Evolutionary conservation across 2,888 invertebrate species (phyloP), one percentile per base, ranked within the genome.

Genomic region (Nebria brevicollis): DNA sequence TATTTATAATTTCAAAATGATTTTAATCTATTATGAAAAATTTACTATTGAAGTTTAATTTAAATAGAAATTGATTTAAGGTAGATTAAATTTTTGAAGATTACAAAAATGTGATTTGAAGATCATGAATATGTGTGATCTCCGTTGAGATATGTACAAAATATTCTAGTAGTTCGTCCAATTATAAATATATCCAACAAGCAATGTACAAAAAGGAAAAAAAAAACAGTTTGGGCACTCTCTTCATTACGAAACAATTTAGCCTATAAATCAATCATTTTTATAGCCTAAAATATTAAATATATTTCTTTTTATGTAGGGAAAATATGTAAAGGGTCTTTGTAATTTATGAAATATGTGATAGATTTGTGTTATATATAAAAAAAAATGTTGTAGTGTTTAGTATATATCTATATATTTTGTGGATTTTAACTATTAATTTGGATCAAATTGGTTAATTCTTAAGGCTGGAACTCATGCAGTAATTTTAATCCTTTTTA

Each of bases 141-240:
- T 81, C 80, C 80, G 75, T 81, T 81, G 76, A 75, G 72, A 81
- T 75, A 79, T 81, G 80, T 81, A 81, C 80, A 81, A 81, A 81
- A 81, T 81, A 81, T 80, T 79, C 65, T 81, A 81, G 75, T 66
- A 75, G 80, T 80, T 78, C 75, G 80, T 81, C 80, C 80, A 75
- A 54, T 75, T 79, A 78, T 79, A 78, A 72, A 41, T 13, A 20
- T 74, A 79, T 79, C 79, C 79, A 79, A 74, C 79, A 75, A 81
- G 80, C 73, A 81, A 75, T 79, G 79, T 81, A 81, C 76, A 81
- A 81, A 80, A 75, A 81, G 13, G 7, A 10, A 43, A 54, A 68
- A 76, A 73, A 26, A 15, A 73, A 74, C 79, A 79, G 79, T 79
- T 73, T 75, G 43, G 74, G 68, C 79, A 79, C 66, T 66, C 41